Evolutionary conservation across 1,140 invertebrate species (phyloP).

Genomic region (Hylyphantes graminicola): DNA sequence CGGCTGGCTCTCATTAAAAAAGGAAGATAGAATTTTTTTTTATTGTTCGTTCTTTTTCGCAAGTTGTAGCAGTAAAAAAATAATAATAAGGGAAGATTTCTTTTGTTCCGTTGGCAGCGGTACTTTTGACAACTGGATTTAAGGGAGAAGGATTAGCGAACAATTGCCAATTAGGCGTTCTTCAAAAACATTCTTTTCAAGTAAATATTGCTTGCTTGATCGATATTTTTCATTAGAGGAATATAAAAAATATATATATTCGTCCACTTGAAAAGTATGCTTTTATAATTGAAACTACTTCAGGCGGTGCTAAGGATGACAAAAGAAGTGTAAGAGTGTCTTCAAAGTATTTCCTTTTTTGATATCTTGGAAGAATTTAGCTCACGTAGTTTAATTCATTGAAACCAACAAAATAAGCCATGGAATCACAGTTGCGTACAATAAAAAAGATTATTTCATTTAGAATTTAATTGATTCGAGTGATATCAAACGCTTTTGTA

Average conservation of each 20-base stretch:
- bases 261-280: conserved; percentile 22
- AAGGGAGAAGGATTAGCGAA: conserved; percentile 47
- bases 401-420: background rate
- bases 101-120: conserved; percentile 29
- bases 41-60: conserved; percentile 5
- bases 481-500: no score
- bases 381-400: background rate
- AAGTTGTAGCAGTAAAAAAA: conserved; percentile 21
- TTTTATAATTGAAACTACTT: conserved; percentile 48
- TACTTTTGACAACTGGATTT: conserved; percentile 50
- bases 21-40: conserved; percentile 43
- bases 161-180: conserved; percentile 57
- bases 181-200: conserved; percentile 48
- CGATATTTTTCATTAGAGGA: conserved; percentile 36
- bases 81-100: conserved; percentile 9
- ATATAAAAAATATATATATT: conserved; percentile 14
- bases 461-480: no score
- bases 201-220: conserved; percentile 6
- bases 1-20: conserved; percentile 50
- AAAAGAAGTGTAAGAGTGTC: conserved; percentile 9
- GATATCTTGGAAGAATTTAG: background rate
- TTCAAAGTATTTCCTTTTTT: background rate
- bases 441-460: no score
- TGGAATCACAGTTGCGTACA: no score
- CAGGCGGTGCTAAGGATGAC: conserved; percentile 6